A percentile compares a stretch with the other conserved stretches of the same genome.
These are phyloP conservation scores for Alfaro cultratus DNA, from an alignment of 2,797 vertebrate species.

Conservation along the genomic window DNA sequence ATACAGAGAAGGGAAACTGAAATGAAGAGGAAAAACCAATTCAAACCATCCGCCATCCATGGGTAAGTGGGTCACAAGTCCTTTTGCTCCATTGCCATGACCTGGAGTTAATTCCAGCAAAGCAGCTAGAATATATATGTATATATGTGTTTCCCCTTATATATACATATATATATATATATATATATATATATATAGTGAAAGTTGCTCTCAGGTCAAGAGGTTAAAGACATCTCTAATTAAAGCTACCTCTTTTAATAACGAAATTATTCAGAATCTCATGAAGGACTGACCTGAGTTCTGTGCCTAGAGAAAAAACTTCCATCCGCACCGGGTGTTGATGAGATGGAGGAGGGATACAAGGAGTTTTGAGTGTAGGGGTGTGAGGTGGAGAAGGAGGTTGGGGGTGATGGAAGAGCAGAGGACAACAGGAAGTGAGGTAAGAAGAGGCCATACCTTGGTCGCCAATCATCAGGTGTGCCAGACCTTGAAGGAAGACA, in stretches of 20 bases:
- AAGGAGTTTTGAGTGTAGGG: slow-evolving; percentile 72
- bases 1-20: slow-evolving; percentile 55
- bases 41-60: slow-evolving; percentile 83
- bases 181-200: neutral
- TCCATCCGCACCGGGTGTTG: slow-evolving; percentile 77
- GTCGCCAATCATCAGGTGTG: slow-evolving; percentile 99
- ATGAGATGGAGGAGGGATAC: slow-evolving; percentile 80
- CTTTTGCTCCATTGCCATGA: slow-evolving; percentile 73
- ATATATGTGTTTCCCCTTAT: neutral
- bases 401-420: slow-evolving; percentile 80
- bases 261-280: slow-evolving; percentile 35
- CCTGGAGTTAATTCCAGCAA: slow-evolving; percentile 60
- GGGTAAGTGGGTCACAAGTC: slow-evolving; percentile 71
- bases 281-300: slow-evolving; percentile 78
- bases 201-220: slow-evolving; percentile 67
- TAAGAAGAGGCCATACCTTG: slow-evolving; percentile 93
- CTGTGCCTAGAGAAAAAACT: slow-evolving; percentile 80
- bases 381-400: slow-evolving; percentile 50
- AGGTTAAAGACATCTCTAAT: slow-evolving; percentile 31
- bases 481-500: slow-evolving; percentile 99
- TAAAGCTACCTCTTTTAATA: slow-evolving; percentile 32
- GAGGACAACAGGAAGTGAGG: slow-evolving; percentile 89
- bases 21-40: slow-evolving; percentile 68
- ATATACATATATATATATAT: neutral
- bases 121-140: slow-evolving; percentile 35